Conservation (phyloP, 2,797 vertebrate genomes). For the Falco cherrug region DNA sequence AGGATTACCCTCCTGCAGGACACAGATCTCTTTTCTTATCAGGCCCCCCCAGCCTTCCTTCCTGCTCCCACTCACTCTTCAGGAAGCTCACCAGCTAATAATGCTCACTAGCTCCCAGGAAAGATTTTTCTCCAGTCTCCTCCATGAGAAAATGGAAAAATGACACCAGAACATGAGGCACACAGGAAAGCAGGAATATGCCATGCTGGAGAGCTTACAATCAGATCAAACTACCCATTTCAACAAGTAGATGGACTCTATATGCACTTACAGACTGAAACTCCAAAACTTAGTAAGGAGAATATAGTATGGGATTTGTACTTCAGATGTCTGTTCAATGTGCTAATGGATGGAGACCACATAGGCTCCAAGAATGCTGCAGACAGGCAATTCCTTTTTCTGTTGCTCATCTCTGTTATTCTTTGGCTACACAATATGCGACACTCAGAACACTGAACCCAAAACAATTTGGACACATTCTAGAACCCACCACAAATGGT, state of each 20-base stretch:
- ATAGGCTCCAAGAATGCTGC: background rate
- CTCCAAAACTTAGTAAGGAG: background rate
- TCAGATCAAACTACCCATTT: background rate
- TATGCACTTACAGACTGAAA: background rate
- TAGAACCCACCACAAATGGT: background rate
- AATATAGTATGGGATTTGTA: background rate
- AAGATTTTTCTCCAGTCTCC: background rate
- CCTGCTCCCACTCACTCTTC: background rate
- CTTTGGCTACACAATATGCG: background rate
- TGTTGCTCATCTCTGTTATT: background rate
- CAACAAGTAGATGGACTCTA: background rate
- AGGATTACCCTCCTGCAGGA: background rate
- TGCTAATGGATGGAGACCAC: background rate
- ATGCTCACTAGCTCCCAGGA: background rate
- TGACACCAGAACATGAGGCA: background rate
- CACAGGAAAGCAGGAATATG: background rate
- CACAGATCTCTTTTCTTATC: background rate
- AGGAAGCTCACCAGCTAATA: background rate
- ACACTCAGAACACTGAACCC: background rate
- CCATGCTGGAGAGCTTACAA: background rate
- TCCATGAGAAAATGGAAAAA: background rate
- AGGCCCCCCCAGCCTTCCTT: background rate
- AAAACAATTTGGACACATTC: background rate
- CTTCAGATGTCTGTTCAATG: background rate
- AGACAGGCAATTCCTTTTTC: background rate